Evolutionary conservation across 2,113 vertebrate genomes (phyloP).

Genomic region (Bos indicus): DNA sequence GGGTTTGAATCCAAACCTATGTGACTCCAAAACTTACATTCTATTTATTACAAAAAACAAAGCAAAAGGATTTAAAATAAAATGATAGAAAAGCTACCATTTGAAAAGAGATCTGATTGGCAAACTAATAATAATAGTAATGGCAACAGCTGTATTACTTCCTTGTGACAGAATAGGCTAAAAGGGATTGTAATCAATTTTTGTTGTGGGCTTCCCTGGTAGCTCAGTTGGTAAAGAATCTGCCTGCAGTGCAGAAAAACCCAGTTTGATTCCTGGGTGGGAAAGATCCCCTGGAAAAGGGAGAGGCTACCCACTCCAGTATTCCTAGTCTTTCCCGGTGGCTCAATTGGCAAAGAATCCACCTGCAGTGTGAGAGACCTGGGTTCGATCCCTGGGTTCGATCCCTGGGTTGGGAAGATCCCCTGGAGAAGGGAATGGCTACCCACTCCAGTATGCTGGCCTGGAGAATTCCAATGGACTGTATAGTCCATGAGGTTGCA

Average conservation of each 20-base stretch:
- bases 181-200: neutral
- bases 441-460: neutral
- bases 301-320: neutral
- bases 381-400: neutral
- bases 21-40: neutral
- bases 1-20: neutral
- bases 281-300: neutral
- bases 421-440: neutral
- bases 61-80: neutral
- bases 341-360: neutral
- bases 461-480: neutral
- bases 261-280: neutral
- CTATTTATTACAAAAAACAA: neutral
- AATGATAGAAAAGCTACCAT: neutral
- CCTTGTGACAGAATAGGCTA: neutral
- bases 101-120: neutral
- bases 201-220: neutral
- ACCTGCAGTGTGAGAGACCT: neutral
- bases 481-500: neutral
- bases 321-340: neutral
- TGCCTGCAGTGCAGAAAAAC: neutral
- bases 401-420: neutral
- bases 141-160: neutral
- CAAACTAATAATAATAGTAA: neutral
- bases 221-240: neutral